Percentiles rank a stretch among this genome's conserved stretches.
Conservation (phyloP, 2,888 invertebrate genomes). For the Lydus trimaculatus region DNA sequence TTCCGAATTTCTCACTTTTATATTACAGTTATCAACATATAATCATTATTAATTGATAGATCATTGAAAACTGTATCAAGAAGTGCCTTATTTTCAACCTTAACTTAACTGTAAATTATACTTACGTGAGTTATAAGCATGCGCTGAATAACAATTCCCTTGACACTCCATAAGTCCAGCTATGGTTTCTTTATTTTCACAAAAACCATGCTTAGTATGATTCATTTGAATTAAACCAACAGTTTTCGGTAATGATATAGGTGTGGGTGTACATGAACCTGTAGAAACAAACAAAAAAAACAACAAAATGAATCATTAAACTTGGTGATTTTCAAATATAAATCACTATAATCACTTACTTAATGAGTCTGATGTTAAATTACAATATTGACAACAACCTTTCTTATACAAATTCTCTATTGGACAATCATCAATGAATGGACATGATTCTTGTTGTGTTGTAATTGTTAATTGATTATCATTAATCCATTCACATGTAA, state of each 20-base stretch:
- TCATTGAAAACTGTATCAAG: too few relatives aligned
- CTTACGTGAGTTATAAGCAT: slow-evolving; percentile 70
- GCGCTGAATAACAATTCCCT: slow-evolving; percentile 75
- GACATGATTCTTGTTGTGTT: slow-evolving; percentile 64
- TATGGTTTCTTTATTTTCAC: slow-evolving; percentile 69
- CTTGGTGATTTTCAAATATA: neutral
- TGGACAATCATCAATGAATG: slow-evolving; percentile 68
- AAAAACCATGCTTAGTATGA: slow-evolving; percentile 65
- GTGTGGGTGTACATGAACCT: slow-evolving; percentile 67
- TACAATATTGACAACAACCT: slow-evolving; percentile 75
- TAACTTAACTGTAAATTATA: slow-evolving; percentile 25
- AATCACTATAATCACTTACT: slow-evolving; percentile 53
- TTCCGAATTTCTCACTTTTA: too few relatives aligned
- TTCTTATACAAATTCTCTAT: slow-evolving; percentile 65
- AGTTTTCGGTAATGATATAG: slow-evolving; percentile 64
- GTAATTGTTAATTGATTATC: slow-evolving; percentile 60
- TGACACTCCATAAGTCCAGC: slow-evolving; percentile 72
- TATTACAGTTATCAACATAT: too few relatives aligned
- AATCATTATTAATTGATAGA: too few relatives aligned
- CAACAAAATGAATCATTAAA: slow-evolving; percentile 7
- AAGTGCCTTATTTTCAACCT: too few relatives aligned
- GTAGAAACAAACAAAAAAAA: too few relatives aligned
- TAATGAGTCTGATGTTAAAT: slow-evolving; percentile 61
- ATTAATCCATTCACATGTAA: slow-evolving; percentile 63
- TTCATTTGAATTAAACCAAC: slow-evolving; percentile 65